Percentiles rank a stretch among this genome's conserved stretches.
Conservation (phyloP, 2,797 vertebrate genomes). For the Amblyraja radiata region DNA sequence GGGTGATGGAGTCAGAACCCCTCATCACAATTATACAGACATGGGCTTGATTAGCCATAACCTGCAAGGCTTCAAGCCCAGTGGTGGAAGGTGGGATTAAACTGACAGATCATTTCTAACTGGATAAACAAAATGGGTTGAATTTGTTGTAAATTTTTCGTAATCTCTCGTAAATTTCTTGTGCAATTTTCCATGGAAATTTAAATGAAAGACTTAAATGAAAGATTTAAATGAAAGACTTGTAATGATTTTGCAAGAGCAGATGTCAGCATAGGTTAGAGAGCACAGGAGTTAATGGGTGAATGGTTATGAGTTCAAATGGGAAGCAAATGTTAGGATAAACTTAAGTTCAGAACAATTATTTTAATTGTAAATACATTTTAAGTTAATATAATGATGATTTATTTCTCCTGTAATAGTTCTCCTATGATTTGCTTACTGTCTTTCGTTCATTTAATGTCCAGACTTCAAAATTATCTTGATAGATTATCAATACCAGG, state of each 20-base stretch:
- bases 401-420: background rate
- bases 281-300: background rate
- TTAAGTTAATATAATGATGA: background rate
- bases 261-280: background rate
- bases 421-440: background rate
- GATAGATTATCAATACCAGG: background rate
- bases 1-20: too few relatives aligned
- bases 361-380: too few relatives aligned
- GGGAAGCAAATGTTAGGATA: background rate
- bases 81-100: too few relatives aligned
- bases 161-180: too few relatives aligned
- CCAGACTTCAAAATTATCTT: background rate
- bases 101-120: too few relatives aligned
- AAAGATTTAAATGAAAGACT: background rate
- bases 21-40: too few relatives aligned
- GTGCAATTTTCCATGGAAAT: background rate
- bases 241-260: background rate
- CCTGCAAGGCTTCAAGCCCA: too few relatives aligned
- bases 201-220: background rate
- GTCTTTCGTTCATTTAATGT: background rate
- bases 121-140: too few relatives aligned
- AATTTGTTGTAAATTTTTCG: too few relatives aligned
- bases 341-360: background rate
- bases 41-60: too few relatives aligned
- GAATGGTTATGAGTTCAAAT: background rate